Percentiles rank a stretch among this genome's conserved stretches.
phyloP scores from a whole-genome alignment of 2,888 invertebrate species.

The Noctua fimbriata region DNA sequence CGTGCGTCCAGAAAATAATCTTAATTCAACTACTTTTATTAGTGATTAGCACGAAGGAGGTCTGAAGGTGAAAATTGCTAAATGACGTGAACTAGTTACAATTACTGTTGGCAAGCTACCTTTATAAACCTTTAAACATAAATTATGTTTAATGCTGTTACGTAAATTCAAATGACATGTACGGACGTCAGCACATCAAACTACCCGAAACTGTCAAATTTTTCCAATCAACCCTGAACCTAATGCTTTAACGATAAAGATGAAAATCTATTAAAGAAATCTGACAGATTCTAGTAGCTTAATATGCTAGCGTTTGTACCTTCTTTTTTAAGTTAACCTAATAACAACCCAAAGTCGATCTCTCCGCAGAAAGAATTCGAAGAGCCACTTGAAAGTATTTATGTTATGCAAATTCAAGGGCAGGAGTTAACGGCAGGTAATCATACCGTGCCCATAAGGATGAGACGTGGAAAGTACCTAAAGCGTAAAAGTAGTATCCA shows the following conservation, averaged over 20 bases:
- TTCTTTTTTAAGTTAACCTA: background rate
- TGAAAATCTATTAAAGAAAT: too few relatives aligned
- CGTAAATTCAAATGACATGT: background rate
- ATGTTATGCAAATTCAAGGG: slow-evolving; percentile 63
- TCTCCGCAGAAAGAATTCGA: slow-evolving; percentile 18
- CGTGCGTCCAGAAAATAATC: slow-evolving; percentile 9
- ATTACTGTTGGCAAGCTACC: background rate
- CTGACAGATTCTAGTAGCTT: too few relatives aligned
- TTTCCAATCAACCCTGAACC: too few relatives aligned
- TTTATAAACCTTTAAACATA: background rate
- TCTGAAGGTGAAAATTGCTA: slow-evolving; percentile 18
- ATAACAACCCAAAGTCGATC: slow-evolving; percentile 11
- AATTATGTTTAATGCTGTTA: background rate
- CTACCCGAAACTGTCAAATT: too few relatives aligned
- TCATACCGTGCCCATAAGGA: slow-evolving; percentile 68
- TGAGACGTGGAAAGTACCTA: slow-evolving; percentile 72
- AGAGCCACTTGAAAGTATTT: slow-evolving; percentile 48
- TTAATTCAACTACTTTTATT: slow-evolving; percentile 17
- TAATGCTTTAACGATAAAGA: too few relatives aligned
- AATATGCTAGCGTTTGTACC: too few relatives aligned
- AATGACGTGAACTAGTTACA: background rate
- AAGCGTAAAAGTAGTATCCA: slow-evolving; percentile 80
- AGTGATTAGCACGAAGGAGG: background rate
- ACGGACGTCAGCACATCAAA: too few relatives aligned
- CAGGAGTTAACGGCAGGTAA: slow-evolving; percentile 65